Evolutionary conservation across 2,888 invertebrate genomes (phyloP).

Genomic region (Diaperis boleti): DNA sequence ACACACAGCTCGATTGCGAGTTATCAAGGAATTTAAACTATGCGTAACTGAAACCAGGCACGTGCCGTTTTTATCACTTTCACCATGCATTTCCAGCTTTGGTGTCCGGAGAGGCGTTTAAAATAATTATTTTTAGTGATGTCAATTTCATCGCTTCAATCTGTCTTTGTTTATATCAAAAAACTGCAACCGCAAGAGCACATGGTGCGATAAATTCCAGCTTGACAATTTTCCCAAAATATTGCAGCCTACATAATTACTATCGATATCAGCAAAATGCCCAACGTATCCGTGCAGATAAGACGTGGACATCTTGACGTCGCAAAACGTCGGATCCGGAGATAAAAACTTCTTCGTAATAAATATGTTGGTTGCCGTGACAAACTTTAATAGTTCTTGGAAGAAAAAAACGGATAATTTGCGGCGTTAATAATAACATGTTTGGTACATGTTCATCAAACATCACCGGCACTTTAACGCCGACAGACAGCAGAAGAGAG

Average conservation of each 20-base stretch:
- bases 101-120: too few relatives aligned
- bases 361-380: not conserved
- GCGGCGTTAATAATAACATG: conserved; percentile 1
- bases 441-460: not conserved
- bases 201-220: too few relatives aligned
- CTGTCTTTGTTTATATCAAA: too few relatives aligned
- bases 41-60: not conserved
- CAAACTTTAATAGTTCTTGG: too few relatives aligned
- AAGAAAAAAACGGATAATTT: too few relatives aligned
- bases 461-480: conserved; percentile 13
- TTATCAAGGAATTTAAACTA: not conserved
- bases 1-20: not conserved
- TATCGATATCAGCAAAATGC: too few relatives aligned
- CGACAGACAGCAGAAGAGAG: conserved; percentile 27
- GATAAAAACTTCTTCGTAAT: conserved; percentile 17
- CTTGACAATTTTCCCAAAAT: too few relatives aligned
- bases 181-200: too few relatives aligned
- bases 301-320: conserved; percentile 13
- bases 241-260: too few relatives aligned
- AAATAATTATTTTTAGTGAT: conserved; percentile 20
- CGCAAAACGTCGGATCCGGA: conserved; percentile 23
- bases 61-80: conserved; percentile 3
- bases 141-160: not conserved
- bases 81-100: too few relatives aligned
- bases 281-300: too few relatives aligned